Evolutionary conservation across 2,888 invertebrate genomes (phyloP).

Genomic region (Minunthozetes semirufus): DNA sequence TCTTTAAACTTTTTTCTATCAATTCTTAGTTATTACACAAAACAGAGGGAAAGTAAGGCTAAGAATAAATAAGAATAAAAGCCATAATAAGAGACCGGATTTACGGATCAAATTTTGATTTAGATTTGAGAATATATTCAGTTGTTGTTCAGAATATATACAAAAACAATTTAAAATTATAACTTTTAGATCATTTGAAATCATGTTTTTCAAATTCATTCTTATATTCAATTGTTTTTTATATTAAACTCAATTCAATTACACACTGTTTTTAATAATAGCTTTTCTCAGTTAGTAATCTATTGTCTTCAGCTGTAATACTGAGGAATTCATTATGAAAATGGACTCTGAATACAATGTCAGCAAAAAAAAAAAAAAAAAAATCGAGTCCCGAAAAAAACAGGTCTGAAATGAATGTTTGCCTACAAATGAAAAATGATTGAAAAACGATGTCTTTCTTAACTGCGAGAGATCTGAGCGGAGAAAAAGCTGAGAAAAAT

Average conservation of each 20-base stretch:
- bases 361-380: not conserved
- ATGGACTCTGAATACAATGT: not conserved
- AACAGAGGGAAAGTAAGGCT: too few relatives aligned
- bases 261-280: not conserved
- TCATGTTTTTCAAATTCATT: not conserved
- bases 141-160: not conserved
- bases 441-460: not conserved
- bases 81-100: constrained; percentile 28
- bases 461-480: not conserved
- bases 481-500: not conserved
- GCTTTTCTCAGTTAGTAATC: not conserved
- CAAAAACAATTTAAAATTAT: constrained; percentile 23
- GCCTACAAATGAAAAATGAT: not conserved
- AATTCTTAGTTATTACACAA: too few relatives aligned
- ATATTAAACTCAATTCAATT: not conserved
- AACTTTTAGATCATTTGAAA: constrained; percentile 18
- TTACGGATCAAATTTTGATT: constrained; percentile 24
- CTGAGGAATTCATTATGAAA: not conserved
- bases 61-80: not conserved
- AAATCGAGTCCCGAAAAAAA: not conserved
- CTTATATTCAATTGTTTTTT: not conserved
- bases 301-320: not conserved
- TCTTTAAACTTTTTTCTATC: too few relatives aligned
- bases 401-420: not conserved
- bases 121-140: not conserved